Percentiles rank a stretch among this genome's conserved stretches.
phyloP scores from a whole-genome alignment of 2,888 invertebrate genomes.

The Iselma pallidipennis region DNA sequence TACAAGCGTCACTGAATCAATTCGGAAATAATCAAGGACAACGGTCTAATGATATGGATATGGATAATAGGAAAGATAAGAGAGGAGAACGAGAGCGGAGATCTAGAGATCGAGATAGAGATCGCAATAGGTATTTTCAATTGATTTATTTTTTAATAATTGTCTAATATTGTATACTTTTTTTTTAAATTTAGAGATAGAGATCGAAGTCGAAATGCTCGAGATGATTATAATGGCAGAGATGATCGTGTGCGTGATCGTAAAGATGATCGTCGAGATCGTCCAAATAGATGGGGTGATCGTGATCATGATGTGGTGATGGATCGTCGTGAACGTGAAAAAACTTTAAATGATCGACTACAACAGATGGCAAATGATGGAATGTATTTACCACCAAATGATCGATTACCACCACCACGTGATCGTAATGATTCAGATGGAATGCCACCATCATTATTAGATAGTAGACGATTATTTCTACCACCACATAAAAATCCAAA shows the following conservation, averaged over 20 bases:
- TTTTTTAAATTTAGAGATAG: constrained; percentile 49
- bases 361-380: constrained; percentile 47
- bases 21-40: constrained; percentile 16
- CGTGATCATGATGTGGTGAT: constrained; percentile 30
- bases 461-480: constrained; percentile 14
- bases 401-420: constrained; percentile 12
- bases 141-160: too few relatives aligned
- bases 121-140: constrained; percentile 30
- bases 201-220: constrained; percentile 38
- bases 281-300: constrained; percentile 49
- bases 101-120: constrained; percentile 48
- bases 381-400: not conserved
- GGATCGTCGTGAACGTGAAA: constrained; percentile 43
- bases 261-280: constrained; percentile 34
- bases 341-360: constrained; percentile 45
- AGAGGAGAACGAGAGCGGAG: constrained; percentile 32
- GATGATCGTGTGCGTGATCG: constrained; percentile 44
- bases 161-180: too few relatives aligned
- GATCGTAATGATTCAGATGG: constrained; percentile 24
- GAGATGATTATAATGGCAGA: constrained; percentile 40
- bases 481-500: constrained; percentile 17
- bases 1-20: constrained; percentile 54
- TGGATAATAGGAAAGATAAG: constrained; percentile 31
- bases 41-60: constrained; percentile 6
- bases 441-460: constrained; percentile 11